phyloP scores from a whole-genome alignment of 2,113 vertebrate genomes.

The Myxocyprinus asiaticus region DNA sequence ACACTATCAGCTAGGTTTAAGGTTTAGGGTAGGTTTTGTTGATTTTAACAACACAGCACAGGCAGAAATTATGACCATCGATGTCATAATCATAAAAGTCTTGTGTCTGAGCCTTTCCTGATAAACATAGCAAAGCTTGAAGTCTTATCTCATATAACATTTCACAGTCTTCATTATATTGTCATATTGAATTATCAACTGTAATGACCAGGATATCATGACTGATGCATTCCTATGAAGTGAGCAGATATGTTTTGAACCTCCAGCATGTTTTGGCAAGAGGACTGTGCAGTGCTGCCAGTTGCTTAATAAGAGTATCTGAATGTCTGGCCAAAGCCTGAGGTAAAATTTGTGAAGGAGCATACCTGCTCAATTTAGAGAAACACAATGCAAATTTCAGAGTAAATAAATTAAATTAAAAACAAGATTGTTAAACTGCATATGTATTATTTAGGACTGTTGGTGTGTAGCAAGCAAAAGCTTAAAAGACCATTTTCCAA shows the following conservation, averaged over 20 bases:
- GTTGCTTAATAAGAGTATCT: conserved; percentile 63
- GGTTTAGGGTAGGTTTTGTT: too few relatives aligned
- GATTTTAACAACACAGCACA: too few relatives aligned
- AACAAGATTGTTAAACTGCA: neutral
- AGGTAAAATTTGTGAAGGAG: conserved; percentile 64
- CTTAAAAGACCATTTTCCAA: neutral
- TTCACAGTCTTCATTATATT: conserved; percentile 66
- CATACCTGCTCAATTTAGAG: conserved; percentile 61
- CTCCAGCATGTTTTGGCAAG: conserved; percentile 72
- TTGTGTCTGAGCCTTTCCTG: neutral
- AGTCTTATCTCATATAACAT: conserved; percentile 39
- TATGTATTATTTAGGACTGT: neutral
- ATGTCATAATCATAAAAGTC: too few relatives aligned
- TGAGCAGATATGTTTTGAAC: conserved; percentile 63
- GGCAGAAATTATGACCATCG: too few relatives aligned
- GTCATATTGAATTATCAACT: conserved; percentile 75
- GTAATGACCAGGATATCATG: conserved; percentile 69
- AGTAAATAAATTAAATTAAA: neutral
- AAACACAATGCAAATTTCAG: conserved; percentile 67
- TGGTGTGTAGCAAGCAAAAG: neutral
- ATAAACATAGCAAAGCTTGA: too few relatives aligned
- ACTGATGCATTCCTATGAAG: conserved; percentile 71
- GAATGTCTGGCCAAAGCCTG: conserved; percentile 73
- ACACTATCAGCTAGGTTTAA: too few relatives aligned
- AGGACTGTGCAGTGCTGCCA: conserved; percentile 60